Base-by-base conservation (phyloP, 1,140 invertebrate genomes). In the Belonocnema kinseyi region DNA sequence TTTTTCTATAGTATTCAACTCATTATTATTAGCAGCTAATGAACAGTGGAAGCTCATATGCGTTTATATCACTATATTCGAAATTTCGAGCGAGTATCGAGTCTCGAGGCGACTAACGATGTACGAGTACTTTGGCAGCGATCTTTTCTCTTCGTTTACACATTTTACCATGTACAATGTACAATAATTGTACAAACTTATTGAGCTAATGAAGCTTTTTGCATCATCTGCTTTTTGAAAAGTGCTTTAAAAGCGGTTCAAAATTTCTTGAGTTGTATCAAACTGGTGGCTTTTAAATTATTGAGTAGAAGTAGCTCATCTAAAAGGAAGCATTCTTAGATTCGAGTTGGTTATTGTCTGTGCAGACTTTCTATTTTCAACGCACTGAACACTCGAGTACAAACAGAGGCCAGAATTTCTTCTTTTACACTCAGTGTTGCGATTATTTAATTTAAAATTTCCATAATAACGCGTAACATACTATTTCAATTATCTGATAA, bases 81-180 rank as follows among this genome's bases (percentile, higher is more conserved):
- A 66, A 46, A 66, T 40, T 66, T 66, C 61, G 61, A 66, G 61
- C 26, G 26, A 40, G 61, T 40, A 66, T 66, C 61, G 61, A 66
- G 26, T 40, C 61, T 26, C 61, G 61, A 46, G 61, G 40, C 21
- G 61, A 66, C 61, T 66, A 66, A 58, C 21, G 56, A 58, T 21
- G 56, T 66, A 66, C 61, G 61, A 66, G 26, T 66, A 66, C 61
- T 66, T 66, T 66, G 61, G 61, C 61, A 66, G 61, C 61, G 61
- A 66, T 66, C 61, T 66, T 46, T 66, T 66, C 33, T 66, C 7
- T 66, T 66, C 33, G 61, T 66, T 66, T 40, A 66, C 2, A 40
- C 2, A 40, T 40, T 66, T 46, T 33, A 40, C 40, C 8, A 8
- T 56, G n/a, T 56, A 21, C 12, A 56, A 56, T 56, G 40, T 21